Conservation (phyloP, 30 jellyfish, hydroid and myxozoan genomes). For the Hydractinia echinata region DNA sequence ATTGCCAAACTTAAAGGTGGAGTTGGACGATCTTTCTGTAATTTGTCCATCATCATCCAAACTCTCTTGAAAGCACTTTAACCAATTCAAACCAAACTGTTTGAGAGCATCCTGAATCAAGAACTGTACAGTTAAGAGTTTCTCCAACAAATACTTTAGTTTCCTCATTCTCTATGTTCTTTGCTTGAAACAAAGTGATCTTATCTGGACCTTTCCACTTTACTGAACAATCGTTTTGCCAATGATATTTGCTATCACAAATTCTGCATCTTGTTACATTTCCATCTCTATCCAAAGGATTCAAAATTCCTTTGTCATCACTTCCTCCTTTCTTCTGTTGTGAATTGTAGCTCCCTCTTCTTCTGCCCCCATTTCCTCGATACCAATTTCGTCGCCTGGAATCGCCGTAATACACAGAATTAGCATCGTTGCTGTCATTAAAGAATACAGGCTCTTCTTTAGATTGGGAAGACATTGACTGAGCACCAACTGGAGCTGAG, state of each 20-base stretch:
- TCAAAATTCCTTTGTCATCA: slow-evolving; percentile 8
- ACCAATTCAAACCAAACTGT: too few species aligned
- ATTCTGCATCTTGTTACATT: background rate
- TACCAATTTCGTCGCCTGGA: slow-evolving; percentile 13
- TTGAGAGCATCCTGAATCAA: too few species aligned
- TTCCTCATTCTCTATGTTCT: too few species aligned
- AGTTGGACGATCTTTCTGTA: slow-evolving; percentile 32
- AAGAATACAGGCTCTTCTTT: slow-evolving; percentile 16
- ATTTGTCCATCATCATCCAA: slow-evolving; percentile 2
- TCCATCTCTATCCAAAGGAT: slow-evolving; percentile 39
- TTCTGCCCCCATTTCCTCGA: slow-evolving; percentile 20
- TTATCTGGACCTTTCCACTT: slow-evolving; percentile 20
- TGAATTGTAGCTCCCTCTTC: slow-evolving; percentile 19
- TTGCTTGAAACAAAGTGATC: background rate
- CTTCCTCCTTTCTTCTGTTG: slow-evolving; percentile 35
- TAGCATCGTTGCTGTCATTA: background rate
- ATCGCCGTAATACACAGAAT: background rate
- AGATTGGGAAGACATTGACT: background rate
- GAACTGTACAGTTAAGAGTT: too few species aligned
- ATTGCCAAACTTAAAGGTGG: slow-evolving; percentile 50
- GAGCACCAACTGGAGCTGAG: slow-evolving; percentile 14
- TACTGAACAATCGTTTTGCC: slow-evolving; percentile 41
- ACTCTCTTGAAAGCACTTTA: slow-evolving; percentile 25
- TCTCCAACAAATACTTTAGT: too few species aligned
- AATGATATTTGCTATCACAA: slow-evolving; percentile 19